Evolutionary conservation across 2,888 invertebrate genomes (phyloP).

Genomic region (Leptopterna dolabrata): DNA sequence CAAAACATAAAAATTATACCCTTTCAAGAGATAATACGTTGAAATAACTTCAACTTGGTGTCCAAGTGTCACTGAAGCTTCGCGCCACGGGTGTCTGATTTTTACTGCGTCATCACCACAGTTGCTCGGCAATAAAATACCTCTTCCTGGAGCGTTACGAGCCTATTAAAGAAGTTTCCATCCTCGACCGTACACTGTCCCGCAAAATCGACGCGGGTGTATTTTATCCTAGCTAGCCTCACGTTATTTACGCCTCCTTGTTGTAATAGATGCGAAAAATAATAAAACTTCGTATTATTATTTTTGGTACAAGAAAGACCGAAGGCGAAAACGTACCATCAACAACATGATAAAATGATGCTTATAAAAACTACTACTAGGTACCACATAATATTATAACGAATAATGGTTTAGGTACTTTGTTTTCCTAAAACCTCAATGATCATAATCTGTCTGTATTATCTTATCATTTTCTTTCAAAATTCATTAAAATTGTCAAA

Average conservation of each 20-base stretch:
- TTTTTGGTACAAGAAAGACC: too few relatives aligned
- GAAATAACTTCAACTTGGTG: neutral
- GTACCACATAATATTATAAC: too few relatives aligned
- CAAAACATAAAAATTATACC: neutral
- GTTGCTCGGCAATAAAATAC: slow-evolving; percentile 1
- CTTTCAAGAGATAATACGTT: neutral
- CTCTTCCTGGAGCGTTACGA: slow-evolving; percentile 13
- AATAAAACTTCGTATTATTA: neutral
- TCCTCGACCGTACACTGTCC: neutral
- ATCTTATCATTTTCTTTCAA: too few relatives aligned
- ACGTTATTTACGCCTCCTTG: neutral
- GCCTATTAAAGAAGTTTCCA: neutral
- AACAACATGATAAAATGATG: too few relatives aligned
- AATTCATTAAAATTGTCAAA: too few relatives aligned
- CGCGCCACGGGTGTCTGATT: slow-evolving; percentile 44
- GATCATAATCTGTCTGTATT: too few relatives aligned
- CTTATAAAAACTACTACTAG: too few relatives aligned
- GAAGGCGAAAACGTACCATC: too few relatives aligned
- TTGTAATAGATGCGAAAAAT: neutral
- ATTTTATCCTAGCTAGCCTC: neutral
- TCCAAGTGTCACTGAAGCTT: neutral
- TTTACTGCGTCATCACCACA: too few relatives aligned
- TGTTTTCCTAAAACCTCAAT: too few relatives aligned
- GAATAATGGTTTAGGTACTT: too few relatives aligned
- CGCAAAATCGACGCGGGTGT: neutral